A percentile compares a stretch with the other conserved stretches of the same genome.
These are phyloP conservation scores for Dolichotis patagonum DNA, from an alignment of 2,113 vertebrate genomes.

Conservation along the genomic window DNA sequence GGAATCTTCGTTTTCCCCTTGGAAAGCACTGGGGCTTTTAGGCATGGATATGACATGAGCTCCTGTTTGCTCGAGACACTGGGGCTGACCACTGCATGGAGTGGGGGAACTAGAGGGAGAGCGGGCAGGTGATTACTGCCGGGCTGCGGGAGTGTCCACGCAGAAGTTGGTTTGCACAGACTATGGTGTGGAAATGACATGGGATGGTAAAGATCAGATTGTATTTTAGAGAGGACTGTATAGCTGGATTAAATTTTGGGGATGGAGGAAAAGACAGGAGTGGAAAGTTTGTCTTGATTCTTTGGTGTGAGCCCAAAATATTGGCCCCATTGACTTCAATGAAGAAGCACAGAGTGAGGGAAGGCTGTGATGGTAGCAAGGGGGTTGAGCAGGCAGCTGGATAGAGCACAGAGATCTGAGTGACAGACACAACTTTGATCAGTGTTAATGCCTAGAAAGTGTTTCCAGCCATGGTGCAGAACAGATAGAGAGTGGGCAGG, in stretches of 20 bases:
- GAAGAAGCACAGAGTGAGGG: neutral
- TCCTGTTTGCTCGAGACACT: no score
- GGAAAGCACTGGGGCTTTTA: no score
- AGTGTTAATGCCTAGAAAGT: neutral
- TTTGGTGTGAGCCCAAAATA: neutral
- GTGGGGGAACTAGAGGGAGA: neutral
- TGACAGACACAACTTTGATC: neutral
- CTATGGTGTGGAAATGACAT: neutral
- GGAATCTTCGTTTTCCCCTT: no score
- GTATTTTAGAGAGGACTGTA: neutral
- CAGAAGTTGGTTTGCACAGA: neutral
- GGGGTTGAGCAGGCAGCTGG: neutral
- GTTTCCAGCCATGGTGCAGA: neutral
- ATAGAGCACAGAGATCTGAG: neutral
- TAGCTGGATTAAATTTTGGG: neutral
- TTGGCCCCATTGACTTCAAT: neutral
- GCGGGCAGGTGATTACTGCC: neutral
- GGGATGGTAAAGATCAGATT: neutral
- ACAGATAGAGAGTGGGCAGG: neutral
- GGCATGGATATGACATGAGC: no score
- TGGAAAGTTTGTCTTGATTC: neutral
- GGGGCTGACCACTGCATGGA: no score
- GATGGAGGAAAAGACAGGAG: neutral
- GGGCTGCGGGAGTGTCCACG: neutral
- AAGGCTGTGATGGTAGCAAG: neutral